Base-by-base conservation (phyloP, 2,888 invertebrate genomes). In the Lasioglossum vierecki region DNA sequence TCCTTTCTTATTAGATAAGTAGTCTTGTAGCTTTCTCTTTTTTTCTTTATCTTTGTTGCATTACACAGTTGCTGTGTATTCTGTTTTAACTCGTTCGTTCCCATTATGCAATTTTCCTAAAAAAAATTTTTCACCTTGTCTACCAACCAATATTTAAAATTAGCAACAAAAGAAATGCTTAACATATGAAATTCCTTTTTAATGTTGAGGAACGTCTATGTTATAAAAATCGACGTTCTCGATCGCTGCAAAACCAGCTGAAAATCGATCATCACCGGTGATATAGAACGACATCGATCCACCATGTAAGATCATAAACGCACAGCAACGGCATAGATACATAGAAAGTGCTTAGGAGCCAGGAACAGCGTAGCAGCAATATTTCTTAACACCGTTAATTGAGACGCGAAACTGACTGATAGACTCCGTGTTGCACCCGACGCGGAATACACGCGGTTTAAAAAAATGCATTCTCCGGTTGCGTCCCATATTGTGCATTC, bases 361-460 rank as follows among this genome's bases (percentile, higher is more conserved):
- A n/a, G 9, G n/a, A 57, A 57, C 8, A 11, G 71, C 2, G 41
- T 30, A 26, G 53, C 2, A 71, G 79, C 46, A 6, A 79, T 79
- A 79, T 79, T 72, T 79, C 79, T 73, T 66, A 49, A 39, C 46
- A 39, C 46, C 13, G 30, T 49, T 79, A 79, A 79, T 79, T 79
- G 73, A 79, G 79, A 72, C 72, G 72, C 63, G 11, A 66, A 44
- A 39, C 18, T 26, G 70, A 76, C 66, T 76, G 66, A 49, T 49
- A 46, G 57, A 49, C n/a, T 41, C 39, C 8, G 8, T 4, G 68
- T 49, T 49, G 35, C 76, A 6, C 49, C 9, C 68, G 44, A 18
- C 44, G 5, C 71, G 0, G 71, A 26, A 71, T 71, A 13, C 26
- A 44, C 18, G 44, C 35, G 18, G 26, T 6, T 3, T 30, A 30